Base-by-base conservation (phyloP, 1,140 invertebrate species). In the Drosophila sturtevanti region DNA sequence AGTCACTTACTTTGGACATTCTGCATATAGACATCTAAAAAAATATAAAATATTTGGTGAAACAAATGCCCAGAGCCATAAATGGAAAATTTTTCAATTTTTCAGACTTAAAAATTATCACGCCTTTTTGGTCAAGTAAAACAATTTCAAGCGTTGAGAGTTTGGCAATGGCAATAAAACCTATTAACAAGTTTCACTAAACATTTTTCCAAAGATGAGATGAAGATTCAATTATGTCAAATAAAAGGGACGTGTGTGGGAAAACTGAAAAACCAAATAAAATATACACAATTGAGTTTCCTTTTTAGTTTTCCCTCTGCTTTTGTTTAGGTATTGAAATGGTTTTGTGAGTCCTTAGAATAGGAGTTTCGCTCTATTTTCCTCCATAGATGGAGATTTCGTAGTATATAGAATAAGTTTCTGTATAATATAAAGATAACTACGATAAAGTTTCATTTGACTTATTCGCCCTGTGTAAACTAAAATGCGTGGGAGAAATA, bases 1-100 rank as follows among this genome's bases (percentile, higher is more conserved):
- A 21, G 41, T 21, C 41, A 48, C 16, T 48, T 48, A 48, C 16
- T 48, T 48, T 48, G 16, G 41, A 48, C 41, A 48, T 48, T 48
- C 41, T 48, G 41, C 41, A 48, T 48, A 48, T 2, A 48, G 16
- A 48, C 41, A 48, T 48, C 41, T 31, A 24, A 2, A 16, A 2
- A 16, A 7, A 48, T 16, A 21, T 48, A 21, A 48, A 21, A 48
- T 48, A 21, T 48, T 21, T 48, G 16, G 41, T 21, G 41, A 48
- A 10, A 48, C 41, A 21, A 48, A 48, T 44, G 24, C 24, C 4
- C 24, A 24, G 24, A 24, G 24, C 7, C 27, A 31, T 31, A 31
- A 31, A 31, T 6, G 7, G 5, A 31, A 31, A 6, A 31, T 31
- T 31, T 18, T 16, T 16, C 41, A 48, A 21, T 16, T 48, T 48